Evolutionary conservation across 23 tunicate species (phyloP), one percentile per base, ranked within the genome.

Genomic region (Phallusia fumigata): DNA sequence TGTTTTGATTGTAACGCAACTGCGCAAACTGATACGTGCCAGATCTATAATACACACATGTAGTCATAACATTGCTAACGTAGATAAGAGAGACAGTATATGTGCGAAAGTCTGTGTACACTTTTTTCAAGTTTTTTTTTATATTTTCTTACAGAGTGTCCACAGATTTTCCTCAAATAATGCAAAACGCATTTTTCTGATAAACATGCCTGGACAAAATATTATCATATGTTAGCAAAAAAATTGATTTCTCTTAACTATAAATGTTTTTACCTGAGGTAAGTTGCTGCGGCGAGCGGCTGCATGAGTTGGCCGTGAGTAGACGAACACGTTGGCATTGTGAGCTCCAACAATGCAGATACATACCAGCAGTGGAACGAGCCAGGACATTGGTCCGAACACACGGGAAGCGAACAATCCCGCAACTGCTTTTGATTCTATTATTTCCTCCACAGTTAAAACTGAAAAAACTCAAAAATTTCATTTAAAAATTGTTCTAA

Each of bases 361-460:
- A 16, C 69, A 58, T 6, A 58, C 16, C 15, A 58, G 28, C 1
- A 24, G 28, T 58, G 69, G 69, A 58, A 58, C 69, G 28, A 58
- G 69, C 69, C 69, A 58, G 3, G 69, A 58, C 16, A 13, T 13
- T 8, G 69, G 13, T 22, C 69, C 69, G 16, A 58, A 58, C 69
- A 58, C 26, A 22, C 69, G 69, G 13, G 69, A 58, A 8, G 69
- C 69, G 69, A 58, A 58, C 69, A 58, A 58, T 16, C 69, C 69
- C 13, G 69, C 69, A 58, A 58, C 69, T 58, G 69, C 69, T 58
- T 58, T 58, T 16, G 69, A 58, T 58, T 58, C 69, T 16, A 58
- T 8, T 58, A 58, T 58, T 58, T 58, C 69, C 69, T 58, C 69
- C 3, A 58, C 69, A 3, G 69, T 58, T 21, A 58, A 24, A 58